A percentile compares a stretch with the other conserved stretches of the same genome.
phyloP scores from a whole-genome alignment of 2,888 invertebrate genomes.

The Epistrophe eligans region DNA sequence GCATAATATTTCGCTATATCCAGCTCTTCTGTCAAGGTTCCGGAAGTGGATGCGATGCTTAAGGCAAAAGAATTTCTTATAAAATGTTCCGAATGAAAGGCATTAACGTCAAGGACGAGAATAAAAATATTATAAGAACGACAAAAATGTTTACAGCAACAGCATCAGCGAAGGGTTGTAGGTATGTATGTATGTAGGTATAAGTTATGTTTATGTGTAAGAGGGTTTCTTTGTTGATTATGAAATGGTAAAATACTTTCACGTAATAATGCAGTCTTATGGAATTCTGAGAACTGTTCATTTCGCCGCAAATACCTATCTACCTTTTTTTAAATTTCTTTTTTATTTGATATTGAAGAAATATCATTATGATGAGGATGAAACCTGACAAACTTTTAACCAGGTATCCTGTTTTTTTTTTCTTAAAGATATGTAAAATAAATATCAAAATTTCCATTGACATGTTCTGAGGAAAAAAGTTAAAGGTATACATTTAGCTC shows the following conservation, averaged over 20 bases:
- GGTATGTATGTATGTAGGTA: too few relatives aligned
- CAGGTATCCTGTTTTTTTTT: conserved; percentile 2
- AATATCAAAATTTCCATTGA: conserved; percentile 8
- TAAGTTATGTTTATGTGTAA: too few relatives aligned
- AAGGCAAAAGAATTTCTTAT: conserved; percentile 64
- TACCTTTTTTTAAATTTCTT: conserved; percentile 17
- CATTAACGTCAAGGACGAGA: conserved; percentile 44
- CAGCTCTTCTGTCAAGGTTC: conserved; percentile 24
- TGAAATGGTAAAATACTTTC: conserved; percentile 58
- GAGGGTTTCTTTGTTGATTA: conserved; percentile 18
- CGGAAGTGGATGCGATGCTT: conserved; percentile 56
- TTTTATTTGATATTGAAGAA: conserved; percentile 41
- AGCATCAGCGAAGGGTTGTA: not conserved
- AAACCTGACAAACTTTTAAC: conserved; percentile 14
- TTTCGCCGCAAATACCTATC: conserved; percentile 43
- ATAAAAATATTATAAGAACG: conserved; percentile 25
- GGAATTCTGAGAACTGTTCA: conserved; percentile 54
- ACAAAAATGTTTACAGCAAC: conserved; percentile 10
- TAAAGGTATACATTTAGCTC: not conserved
- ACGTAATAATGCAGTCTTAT: conserved; percentile 56
- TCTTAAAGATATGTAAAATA: not conserved
- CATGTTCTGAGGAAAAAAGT: not conserved
- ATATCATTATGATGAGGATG: conserved; percentile 48
- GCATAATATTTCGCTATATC: conserved; percentile 19
- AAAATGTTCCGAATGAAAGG: conserved; percentile 41